These are phyloP conservation scores for Leptinotarsa tumamoca DNA, from an alignment of 2,888 invertebrate species.

Conservation along the genomic window DNA sequence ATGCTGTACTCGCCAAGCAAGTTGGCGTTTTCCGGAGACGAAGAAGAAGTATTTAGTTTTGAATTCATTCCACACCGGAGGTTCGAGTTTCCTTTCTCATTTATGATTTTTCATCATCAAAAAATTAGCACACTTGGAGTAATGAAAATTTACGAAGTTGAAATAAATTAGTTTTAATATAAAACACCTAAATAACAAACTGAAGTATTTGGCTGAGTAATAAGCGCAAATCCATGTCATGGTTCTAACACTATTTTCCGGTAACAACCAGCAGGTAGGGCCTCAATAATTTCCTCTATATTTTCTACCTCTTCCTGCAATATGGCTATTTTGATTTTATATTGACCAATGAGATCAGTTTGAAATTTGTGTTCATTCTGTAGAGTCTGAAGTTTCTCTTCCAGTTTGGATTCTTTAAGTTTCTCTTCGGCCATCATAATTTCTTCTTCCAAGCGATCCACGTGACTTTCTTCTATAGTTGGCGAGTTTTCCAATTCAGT, in stretches of 20 bases:
- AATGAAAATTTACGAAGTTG: neutral
- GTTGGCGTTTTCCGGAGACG: too few species aligned
- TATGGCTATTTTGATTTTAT: constrained; percentile 80
- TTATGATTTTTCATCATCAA: too few species aligned
- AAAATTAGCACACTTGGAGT: too few species aligned
- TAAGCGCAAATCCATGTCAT: constrained; percentile 55
- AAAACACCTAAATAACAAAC: constrained; percentile 16
- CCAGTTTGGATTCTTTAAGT: constrained; percentile 78
- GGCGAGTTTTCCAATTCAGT: constrained; percentile 81
- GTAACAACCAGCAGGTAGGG: constrained; percentile 85
- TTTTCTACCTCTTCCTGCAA: constrained; percentile 84
- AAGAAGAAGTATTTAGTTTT: too few species aligned
- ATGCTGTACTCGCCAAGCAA: too few species aligned
- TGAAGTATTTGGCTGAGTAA: neutral
- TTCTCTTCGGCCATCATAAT: constrained; percentile 79
- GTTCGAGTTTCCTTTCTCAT: too few species aligned
- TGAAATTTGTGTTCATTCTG: constrained; percentile 72
- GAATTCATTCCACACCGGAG: too few species aligned
- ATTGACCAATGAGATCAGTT: constrained; percentile 80
- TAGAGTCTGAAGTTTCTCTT: constrained; percentile 79
- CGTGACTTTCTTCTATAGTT: constrained; percentile 76
- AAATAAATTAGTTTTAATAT: constrained; percentile 13
- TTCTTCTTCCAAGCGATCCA: constrained; percentile 73
- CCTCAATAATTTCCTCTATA: constrained; percentile 82
- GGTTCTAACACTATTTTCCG: constrained; percentile 83